Evolutionary conservation across 2,113 vertebrate species (phyloP), one percentile per base, ranked within the genome.

Genomic region (Pseudolaguvia tuberculata): DNA sequence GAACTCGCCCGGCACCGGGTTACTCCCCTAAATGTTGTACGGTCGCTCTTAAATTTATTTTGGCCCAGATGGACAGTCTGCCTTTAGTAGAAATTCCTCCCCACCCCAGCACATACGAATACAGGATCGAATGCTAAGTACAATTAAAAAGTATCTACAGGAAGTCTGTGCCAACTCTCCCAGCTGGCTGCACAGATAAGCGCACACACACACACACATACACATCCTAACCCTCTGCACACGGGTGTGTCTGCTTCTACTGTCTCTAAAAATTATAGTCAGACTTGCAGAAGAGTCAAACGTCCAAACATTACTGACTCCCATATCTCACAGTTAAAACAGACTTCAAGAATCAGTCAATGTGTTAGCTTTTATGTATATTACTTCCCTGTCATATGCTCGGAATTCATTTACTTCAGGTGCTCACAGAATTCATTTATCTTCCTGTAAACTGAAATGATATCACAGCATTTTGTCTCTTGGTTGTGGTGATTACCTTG

Each of bases 171-270:
- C 85, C 87, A 85, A 73, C 78, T 59, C 48, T 61, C 75, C 76
- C 83, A 84, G 79, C 77, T 62, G 82, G 79, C 0, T 17, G 27
- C 47, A 9, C 39, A 86, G 89, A 91, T 91, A 88, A 87, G 71
- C 17, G 10, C 58, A 39, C 72, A 39, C 72, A 11, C 17, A 18
- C 58, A 15, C 20, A 50, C 68, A 31, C 12, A 51, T 35, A n/a
- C 3, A 42, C 39, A 8, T 7, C 39, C 39, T 42, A 8, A 42
- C 39, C 39, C 39, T 42, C 39, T 42, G 39, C 78, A 75, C 72
- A 80, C 77, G 79, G 78, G 67, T 7, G 58, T 69, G 27, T 65
- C 23, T n/a, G 58, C 73, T 76, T 62, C 35, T 79, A 47, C 78
- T 35, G 70, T 31, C 27, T 73, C 39, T 53, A 31, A 79, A 71